A percentile compares a stretch with the other conserved stretches of the same genome.
Evolutionary conservation across 2,888 invertebrate genomes (phyloP).

Genomic region (Elgonia sp.): DNA sequence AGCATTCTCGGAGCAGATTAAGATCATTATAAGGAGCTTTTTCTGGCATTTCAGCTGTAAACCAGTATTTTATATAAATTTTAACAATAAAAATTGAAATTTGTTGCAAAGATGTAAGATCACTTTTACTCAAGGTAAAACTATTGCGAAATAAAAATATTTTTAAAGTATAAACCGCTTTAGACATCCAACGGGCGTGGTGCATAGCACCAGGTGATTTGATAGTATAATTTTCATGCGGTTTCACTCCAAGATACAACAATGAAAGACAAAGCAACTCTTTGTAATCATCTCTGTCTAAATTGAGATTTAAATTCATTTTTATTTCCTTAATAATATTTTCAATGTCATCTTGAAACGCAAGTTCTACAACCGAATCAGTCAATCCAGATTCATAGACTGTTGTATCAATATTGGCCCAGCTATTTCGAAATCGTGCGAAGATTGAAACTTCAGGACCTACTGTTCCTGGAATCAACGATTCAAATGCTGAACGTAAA

Average conservation of each 20-base stretch:
- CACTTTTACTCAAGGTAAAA: too few species aligned
- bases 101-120: too few species aligned
- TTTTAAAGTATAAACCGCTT: conserved; percentile 12
- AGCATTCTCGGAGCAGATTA: too few species aligned
- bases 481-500: conserved; percentile 54
- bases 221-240: conserved; percentile 23
- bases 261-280: conserved; percentile 17
- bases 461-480: conserved; percentile 27
- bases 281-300: conserved; percentile 41
- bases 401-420: conserved; percentile 13
- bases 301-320: conserved; percentile 15
- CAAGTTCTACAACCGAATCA: not conserved
- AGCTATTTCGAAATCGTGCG: conserved; percentile 30
- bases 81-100: too few species aligned
- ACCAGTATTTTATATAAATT: too few species aligned
- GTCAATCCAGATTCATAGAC: conserved; percentile 22
- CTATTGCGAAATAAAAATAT: too few species aligned
- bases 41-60: too few species aligned
- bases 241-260: conserved; percentile 14
- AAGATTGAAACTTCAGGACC: conserved; percentile 56
- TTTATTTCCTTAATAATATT: conserved; percentile 7
- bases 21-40: too few species aligned
- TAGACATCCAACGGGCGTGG: conserved; percentile 29
- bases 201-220: conserved; percentile 37
- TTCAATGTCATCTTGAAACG: not conserved